Evolutionary conservation across 2,888 invertebrate species (phyloP), one percentile per base, ranked within the genome.

Genomic region (Orthosia incerta): DNA sequence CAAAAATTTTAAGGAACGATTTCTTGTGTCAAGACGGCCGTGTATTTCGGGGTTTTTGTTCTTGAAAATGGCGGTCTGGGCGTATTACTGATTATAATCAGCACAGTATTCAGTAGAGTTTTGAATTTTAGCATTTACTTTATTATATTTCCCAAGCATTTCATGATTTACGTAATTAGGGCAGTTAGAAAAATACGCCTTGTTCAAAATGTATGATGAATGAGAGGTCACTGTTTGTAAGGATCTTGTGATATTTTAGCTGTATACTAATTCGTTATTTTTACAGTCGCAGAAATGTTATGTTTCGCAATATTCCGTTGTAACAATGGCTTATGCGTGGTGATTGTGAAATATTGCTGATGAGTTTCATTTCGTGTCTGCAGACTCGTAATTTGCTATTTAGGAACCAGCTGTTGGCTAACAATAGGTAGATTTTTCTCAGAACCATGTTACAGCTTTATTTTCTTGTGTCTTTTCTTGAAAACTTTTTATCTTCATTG

Each of bases 61-160:
- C 88, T 88, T 89, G 91, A 93, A 94, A 90, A 94, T 94, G 94
- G 93, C 94, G 92, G 93, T 91, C 87, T 89, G 92, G 92, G 91
- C 91, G 92, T 92, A 90, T 91, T 88, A 91, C 89, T 82, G 69
- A 71, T 79, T 67, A 60, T 69, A 83, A 70, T 71, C 56, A 62
- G 62, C 63, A 50, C 67, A 79, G 66, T 59, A 72, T 64, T 79
- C 64, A 70, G 60, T 51, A 65, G 62, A 77, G 68, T 53, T 61
- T 67, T 64, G 23, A 56, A 26, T 67, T 67, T 61, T 39, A 60
- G 11, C 23, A 12, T 20, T 26, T 60, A 16, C 4, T 45, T 39
- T 48, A 45, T 12, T 26, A 60, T 69, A 56, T 72, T 60, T 66
- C 56, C 12, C 12, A 20, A 64, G 53, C 5, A 56, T 76, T 76